These are phyloP conservation scores for Siderastrea radians DNA, from an alignment of 92 coral and sea anemone species.

Conservation along the genomic window DNA sequence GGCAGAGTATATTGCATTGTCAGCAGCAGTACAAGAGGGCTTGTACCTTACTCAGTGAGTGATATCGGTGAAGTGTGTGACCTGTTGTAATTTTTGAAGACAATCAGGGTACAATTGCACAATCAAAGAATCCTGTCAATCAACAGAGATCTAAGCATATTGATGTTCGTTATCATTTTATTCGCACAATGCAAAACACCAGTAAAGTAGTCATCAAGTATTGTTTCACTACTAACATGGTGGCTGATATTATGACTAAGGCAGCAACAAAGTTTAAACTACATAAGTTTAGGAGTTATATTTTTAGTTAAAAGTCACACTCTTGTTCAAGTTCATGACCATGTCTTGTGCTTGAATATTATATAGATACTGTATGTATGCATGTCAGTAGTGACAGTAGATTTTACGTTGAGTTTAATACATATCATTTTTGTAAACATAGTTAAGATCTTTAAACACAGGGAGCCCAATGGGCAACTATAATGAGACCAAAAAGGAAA, in stretches of 20 bases:
- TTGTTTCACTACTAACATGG: conserved; percentile 37
- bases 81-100: too few relatives aligned
- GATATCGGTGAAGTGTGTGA: too few relatives aligned
- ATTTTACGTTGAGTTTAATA: conserved; percentile 4
- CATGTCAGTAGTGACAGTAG: not conserved
- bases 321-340: not conserved
- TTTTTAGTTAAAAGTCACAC: conserved; percentile 20
- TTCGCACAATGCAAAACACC: not conserved
- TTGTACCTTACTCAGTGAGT: too few relatives aligned
- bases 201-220: conserved; percentile 30
- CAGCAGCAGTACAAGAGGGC: too few relatives aligned
- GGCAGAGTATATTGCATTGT: too few relatives aligned
- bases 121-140: conserved; percentile 21
- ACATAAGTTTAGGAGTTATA: conserved; percentile 29
- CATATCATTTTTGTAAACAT: too few relatives aligned
- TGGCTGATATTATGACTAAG: conserved; percentile 40
- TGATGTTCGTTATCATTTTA: conserved; percentile 14
- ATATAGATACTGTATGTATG: not conserved
- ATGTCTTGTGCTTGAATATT: not conserved
- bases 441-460: too few relatives aligned
- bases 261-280: conserved; percentile 13
- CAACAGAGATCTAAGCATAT: conserved; percentile 2
- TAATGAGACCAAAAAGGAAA: too few relatives aligned
- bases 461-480: too few relatives aligned
- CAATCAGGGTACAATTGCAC: conserved; percentile 52